Percentiles rank a stretch among this genome's conserved stretches.
Evolutionary conservation across 1,140 invertebrate species (phyloP).

Genomic region (Drosophila sechellia): DNA sequence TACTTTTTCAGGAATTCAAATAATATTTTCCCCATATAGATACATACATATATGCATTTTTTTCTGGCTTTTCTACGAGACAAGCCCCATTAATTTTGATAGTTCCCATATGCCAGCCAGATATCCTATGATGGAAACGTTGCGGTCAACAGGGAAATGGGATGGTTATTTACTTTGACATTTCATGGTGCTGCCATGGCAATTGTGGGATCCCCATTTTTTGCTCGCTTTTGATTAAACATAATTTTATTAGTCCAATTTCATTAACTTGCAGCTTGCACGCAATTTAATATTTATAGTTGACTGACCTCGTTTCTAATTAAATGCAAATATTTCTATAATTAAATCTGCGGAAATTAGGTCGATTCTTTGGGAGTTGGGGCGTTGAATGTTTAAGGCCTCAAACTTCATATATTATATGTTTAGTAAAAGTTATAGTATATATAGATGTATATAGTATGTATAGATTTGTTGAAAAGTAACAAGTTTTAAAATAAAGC

Average conservation of each 20-base stretch:
- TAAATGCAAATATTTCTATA: slow-evolving; percentile 76
- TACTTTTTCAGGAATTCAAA: slow-evolving; percentile 65
- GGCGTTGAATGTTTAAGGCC: neutral
- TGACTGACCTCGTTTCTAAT: slow-evolving; percentile 77
- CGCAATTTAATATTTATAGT: slow-evolving; percentile 78
- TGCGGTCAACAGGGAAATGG: slow-evolving; percentile 20
- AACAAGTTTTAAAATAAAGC: no score
- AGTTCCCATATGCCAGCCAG: slow-evolving; percentile 66
- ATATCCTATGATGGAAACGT: slow-evolving; percentile 67
- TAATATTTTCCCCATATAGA: slow-evolving; percentile 54
- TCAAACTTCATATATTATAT: neutral
- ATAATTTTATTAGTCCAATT: slow-evolving; percentile 81
- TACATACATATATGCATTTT: slow-evolving; percentile 17
- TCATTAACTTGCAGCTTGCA: slow-evolving; percentile 73
- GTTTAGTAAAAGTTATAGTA: no score
- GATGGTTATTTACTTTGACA: slow-evolving; percentile 49
- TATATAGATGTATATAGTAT: no score
- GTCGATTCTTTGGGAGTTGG: slow-evolving; percentile 1
- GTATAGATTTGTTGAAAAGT: no score
- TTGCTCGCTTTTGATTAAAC: slow-evolving; percentile 59
- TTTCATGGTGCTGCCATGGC: slow-evolving; percentile 59
- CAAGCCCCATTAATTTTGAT: slow-evolving; percentile 76
- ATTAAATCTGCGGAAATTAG: slow-evolving; percentile 58
- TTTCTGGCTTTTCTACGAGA: slow-evolving; percentile 44
- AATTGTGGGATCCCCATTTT: slow-evolving; percentile 22